phyloP scores from a whole-genome alignment of 2,888 invertebrate genomes.

The Eurytoma adleriae region DNA sequence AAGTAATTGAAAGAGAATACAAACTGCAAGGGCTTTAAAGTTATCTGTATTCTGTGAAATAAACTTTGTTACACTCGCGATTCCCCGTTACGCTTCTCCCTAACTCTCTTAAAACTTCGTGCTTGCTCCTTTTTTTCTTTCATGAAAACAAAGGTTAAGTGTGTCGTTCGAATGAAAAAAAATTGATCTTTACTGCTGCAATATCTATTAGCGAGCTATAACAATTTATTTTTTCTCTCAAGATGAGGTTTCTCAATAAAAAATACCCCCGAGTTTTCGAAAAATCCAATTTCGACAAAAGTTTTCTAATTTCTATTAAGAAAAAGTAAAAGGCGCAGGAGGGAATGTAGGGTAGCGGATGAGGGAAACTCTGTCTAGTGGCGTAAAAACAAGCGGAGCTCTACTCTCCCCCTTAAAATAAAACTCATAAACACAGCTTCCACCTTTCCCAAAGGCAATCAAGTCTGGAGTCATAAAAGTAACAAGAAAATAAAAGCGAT shows the following conservation, averaged over 20 bases:
- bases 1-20: constrained; percentile 23
- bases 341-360: background rate
- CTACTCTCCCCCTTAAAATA: constrained; percentile 44
- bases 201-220: too few relatives aligned
- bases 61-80: constrained; percentile 17
- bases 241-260: too few relatives aligned
- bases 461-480: constrained; percentile 53
- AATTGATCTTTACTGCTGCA: too few relatives aligned
- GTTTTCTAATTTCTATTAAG: constrained; percentile 43
- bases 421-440: constrained; percentile 53
- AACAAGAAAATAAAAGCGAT: constrained; percentile 58
- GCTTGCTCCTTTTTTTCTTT: background rate
- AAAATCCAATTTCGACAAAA: constrained; percentile 10
- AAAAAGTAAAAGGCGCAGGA: background rate
- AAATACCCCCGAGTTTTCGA: too few relatives aligned
- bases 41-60: constrained; percentile 13
- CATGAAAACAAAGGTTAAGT: background rate
- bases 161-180: too few relatives aligned
- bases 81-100: background rate
- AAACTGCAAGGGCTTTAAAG: constrained; percentile 1
- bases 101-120: background rate
- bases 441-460: constrained; percentile 54
- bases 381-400: background rate
- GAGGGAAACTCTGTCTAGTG: background rate
- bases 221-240: too few relatives aligned